Evolutionary conservation across 2,797 vertebrate species (phyloP).

Genomic region (Brotogeris chrysoptera): DNA sequence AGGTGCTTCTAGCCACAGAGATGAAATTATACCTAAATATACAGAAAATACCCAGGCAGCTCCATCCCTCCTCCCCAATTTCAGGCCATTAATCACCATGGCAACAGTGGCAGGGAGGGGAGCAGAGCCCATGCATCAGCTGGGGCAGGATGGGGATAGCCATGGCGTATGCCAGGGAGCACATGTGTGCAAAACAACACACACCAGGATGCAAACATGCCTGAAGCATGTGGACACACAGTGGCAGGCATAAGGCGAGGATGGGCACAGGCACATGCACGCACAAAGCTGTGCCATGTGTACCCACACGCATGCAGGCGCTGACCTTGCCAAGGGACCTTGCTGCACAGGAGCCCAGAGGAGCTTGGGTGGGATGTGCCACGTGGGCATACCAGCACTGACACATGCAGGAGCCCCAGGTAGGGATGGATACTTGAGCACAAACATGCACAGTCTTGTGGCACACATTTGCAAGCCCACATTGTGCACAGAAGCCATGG

Average conservation of each 20-base stretch:
- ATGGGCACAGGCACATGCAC: fast-evolving
- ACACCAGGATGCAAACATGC: fast-evolving
- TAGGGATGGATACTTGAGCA: not conserved
- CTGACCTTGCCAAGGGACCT: fast-evolving
- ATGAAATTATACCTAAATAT: constrained; percentile 3
- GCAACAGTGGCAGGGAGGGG: not conserved
- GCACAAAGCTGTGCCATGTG: fast-evolving
- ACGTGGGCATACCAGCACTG: fast-evolving
- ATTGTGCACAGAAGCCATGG: not conserved
- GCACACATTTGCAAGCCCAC: not conserved
- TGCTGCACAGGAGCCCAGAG: not conserved
- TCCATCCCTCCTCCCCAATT: constrained; percentile 37
- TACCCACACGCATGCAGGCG: fast-evolving
- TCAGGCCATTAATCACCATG: constrained; percentile 66
- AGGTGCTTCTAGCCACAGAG: not conserved
- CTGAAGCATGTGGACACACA: not conserved
- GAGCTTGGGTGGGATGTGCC: not conserved
- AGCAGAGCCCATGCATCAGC: not conserved
- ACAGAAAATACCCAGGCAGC: not conserved
- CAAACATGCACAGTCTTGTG: fast-evolving
- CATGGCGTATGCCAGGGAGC: fast-evolving
- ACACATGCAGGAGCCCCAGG: not conserved
- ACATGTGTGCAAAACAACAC: fast-evolving
- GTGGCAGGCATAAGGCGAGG: not conserved
- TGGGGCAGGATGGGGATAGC: not conserved